Percentiles rank a stretch among this genome's conserved stretches.
phyloP scores from a whole-genome alignment of 2,113 vertebrate genomes.

The Strix aluco region DNA sequence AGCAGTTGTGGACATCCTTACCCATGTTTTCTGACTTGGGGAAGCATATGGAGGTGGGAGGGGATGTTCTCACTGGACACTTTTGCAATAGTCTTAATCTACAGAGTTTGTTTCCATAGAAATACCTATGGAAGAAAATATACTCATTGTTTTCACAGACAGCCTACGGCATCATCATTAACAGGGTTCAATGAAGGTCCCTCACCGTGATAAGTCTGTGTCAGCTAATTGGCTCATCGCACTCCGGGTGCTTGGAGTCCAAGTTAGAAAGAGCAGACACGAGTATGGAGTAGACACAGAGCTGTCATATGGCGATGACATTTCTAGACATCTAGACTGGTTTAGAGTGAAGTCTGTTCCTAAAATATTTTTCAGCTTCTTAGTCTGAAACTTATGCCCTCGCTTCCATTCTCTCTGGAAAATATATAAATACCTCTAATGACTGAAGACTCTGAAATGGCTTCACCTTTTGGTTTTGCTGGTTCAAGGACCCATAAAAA shows the following conservation, averaged over 20 bases:
- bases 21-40: neutral
- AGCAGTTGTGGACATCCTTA: neutral
- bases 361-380: neutral
- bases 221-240: neutral
- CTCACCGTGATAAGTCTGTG: accelerated
- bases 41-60: accelerated
- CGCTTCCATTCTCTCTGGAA: neutral
- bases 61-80: accelerated
- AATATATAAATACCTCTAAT: neutral
- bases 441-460: neutral
- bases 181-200: accelerated
- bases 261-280: neutral
- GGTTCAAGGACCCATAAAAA: neutral
- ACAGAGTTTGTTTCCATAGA: neutral
- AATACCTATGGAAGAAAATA: neutral
- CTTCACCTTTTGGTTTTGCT: neutral
- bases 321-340: neutral
- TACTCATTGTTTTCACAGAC: accelerated
- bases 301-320: neutral
- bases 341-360: accelerated
- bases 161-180: neutral
- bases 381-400: neutral
- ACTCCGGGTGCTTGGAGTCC: neutral
- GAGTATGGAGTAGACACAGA: neutral
- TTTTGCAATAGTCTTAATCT: neutral